phyloP scores from a whole-genome alignment of 2,888 invertebrate genomes.

The Limenitis arthemis region DNA sequence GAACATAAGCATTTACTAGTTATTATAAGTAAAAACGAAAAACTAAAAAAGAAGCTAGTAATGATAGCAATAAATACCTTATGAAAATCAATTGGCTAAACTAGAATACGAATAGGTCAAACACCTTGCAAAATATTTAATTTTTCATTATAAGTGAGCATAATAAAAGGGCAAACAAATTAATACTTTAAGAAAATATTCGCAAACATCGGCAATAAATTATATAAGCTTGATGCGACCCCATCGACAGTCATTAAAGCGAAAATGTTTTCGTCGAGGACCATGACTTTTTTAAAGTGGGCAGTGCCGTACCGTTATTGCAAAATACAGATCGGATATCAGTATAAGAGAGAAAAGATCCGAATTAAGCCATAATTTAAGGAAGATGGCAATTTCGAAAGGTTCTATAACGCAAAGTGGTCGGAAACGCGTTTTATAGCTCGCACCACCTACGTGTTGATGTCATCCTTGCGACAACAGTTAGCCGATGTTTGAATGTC shows the following conservation, averaged over 20 bases:
- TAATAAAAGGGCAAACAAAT: constrained; percentile 15
- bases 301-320: constrained; percentile 47
- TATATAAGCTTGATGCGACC: constrained; percentile 25
- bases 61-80: not conserved
- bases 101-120: constrained; percentile 6
- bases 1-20: constrained; percentile 5
- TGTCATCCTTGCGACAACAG: constrained; percentile 47
- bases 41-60: constrained; percentile 5
- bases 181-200: constrained; percentile 20
- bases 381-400: constrained; percentile 56
- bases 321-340: constrained; percentile 45
- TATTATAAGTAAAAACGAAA: constrained; percentile 3
- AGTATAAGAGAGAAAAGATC: constrained; percentile 49
- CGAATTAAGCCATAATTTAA: constrained; percentile 68
- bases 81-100: constrained; percentile 3
- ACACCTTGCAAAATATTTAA: constrained; percentile 4
- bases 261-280: constrained; percentile 29
- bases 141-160: not conserved
- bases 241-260: constrained; percentile 31
- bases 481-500: constrained; percentile 25
- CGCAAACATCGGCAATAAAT: constrained; percentile 25
- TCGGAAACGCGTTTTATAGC: constrained; percentile 48
- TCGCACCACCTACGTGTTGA: constrained; percentile 58
- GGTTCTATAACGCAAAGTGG: constrained; percentile 44
- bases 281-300: constrained; percentile 35